Base-by-base conservation (phyloP, 2,113 vertebrate species). In the Columba livia region DNA sequence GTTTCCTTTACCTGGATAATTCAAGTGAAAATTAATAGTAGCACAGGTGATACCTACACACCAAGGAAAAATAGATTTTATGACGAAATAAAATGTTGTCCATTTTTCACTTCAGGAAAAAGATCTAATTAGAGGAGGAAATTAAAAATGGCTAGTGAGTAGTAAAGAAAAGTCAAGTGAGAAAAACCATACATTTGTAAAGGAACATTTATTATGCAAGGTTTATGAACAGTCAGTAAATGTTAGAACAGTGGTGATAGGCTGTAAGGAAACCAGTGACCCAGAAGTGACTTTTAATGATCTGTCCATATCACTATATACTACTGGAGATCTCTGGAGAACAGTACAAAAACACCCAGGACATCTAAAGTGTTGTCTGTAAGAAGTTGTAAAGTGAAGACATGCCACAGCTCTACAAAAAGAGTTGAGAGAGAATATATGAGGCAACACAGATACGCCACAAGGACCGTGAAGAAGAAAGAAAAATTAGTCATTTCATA, bases 1-100 rank as follows among this genome's bases (percentile, higher is more conserved):
- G 98, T 98, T 91, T 99, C 99, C 85, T 99, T 99, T 83, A 99
- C 97, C 98, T 99, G 95, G 57, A 97, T 96, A 23, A 89, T 85
- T 44, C 28, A 96, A 60, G 44, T 36, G 12, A 93, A 86, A 94
- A 80, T 34, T 56, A 85, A 87, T 90, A 90, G 82, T 31, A 85
- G 21, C 12, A 60, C 13, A 48, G 14, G 14, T 44, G 15, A 75
- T 28, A 74, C 31, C 26, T 6, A 64, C 16, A 72, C 5, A 47
- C 5, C 58, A 81, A 31, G 4, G 42, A 75, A 58, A 51, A 65
- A 17, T 0, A 10, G 4, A 42, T 67, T 78, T 86, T 61, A 69
- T 12, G 23, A 79, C 5, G 40, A 42, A 81, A 90, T 54, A 20
- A 57, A 42, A 15, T 14, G 17, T 15, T 57, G 15, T 17, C 15